Base-by-base conservation (phyloP, 2,113 vertebrate species). In the Dicentrarchus labrax region DNA sequence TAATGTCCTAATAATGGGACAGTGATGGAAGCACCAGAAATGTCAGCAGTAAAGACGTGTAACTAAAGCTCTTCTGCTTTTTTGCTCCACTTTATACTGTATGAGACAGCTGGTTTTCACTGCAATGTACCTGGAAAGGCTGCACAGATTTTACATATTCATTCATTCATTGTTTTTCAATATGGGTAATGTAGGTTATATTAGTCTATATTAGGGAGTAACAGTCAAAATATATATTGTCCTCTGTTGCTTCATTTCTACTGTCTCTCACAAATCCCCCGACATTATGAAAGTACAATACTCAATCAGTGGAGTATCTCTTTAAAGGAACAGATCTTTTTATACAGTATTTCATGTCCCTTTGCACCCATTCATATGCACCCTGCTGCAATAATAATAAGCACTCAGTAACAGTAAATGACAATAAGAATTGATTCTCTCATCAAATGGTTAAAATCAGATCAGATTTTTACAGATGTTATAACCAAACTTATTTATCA, bases 11-110 rank as follows among this genome's bases (percentile, higher is more conserved):
- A 64, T 69, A 71, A 72, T 17, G 19, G 82, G 61, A 47, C 82
- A 13, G 22, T 72, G 62, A 81, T 54, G 50, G 66, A 76, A 73
- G 78, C 60, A 43, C 53, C 56, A 66, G 72, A 85, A 71, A 54
- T 78, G 53, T 76, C 86, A 38, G 68, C 13, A 61, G 61, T 56
- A 76, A 50, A 50, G 1, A 56, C 62, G n/a, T 15, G 45, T 45
- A 41, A 71, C 51, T 38, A 21, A 45, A 85, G 9, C 9, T 72
- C 59, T 45, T 68, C 57, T 9, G 5, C 57, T 19, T 3, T 38
- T 56, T 51, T 10, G 59, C 43, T 9, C 36, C 10, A 3, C 47
- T n/a, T 36, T 21, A 9, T 43, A 62, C 50, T 30, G 39, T 66
- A 17, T 12, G 0, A 16, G 5, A 36, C 22, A 41, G 24, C 22